Conservation (phyloP, 2,797 vertebrate genomes). For the Microchirus variegatus region DNA sequence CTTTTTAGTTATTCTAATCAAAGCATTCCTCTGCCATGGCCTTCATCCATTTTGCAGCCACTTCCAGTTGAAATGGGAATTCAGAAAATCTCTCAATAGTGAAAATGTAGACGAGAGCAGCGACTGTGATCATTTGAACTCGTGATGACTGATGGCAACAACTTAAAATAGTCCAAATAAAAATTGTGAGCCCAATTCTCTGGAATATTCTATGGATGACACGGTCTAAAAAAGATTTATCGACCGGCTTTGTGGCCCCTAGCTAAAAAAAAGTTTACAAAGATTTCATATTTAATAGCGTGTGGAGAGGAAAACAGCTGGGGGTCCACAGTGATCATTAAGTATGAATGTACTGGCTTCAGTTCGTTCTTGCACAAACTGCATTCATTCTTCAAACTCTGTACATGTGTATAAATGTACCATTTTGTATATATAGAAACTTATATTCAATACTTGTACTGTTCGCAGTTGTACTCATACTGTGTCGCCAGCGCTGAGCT, state of each 20-base stretch:
- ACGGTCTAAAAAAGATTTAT: slow-evolving; percentile 40
- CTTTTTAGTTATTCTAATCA: slow-evolving; percentile 49
- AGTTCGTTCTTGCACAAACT: slow-evolving; percentile 75
- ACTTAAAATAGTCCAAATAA: slow-evolving; percentile 6
- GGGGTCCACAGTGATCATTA: slow-evolving; percentile 24
- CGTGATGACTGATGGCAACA: slow-evolving; percentile 7
- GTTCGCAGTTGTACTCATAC: slow-evolving; percentile 71
- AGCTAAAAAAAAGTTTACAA: slow-evolving; percentile 58
- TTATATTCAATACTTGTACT: slow-evolving; percentile 77
- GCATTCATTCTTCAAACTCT: slow-evolving; percentile 63
- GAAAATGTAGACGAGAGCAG: slow-evolving; percentile 2
- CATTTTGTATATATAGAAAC: slow-evolving; percentile 80
- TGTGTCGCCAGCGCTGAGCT: slow-evolving; percentile 61
- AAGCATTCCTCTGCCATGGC: slow-evolving; percentile 70
- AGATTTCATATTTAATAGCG: slow-evolving; percentile 27
- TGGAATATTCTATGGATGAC: slow-evolving; percentile 51
- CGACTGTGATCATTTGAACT: slow-evolving; percentile 34
- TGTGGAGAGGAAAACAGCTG: slow-evolving; percentile 24
- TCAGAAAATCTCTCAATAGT: slow-evolving; percentile 36
- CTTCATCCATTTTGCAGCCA: slow-evolving; percentile 71
- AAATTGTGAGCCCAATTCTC: slow-evolving; percentile 22
- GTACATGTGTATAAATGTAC: slow-evolving; percentile 80
- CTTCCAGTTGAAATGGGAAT: slow-evolving; percentile 55
- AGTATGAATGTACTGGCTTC: slow-evolving; percentile 71
- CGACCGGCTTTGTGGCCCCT: slow-evolving; percentile 31